A percentile compares a stretch with the other conserved stretches of the same genome.
Conservation (phyloP, 2,797 vertebrate species). For the Trichosurus vulpecula region DNA sequence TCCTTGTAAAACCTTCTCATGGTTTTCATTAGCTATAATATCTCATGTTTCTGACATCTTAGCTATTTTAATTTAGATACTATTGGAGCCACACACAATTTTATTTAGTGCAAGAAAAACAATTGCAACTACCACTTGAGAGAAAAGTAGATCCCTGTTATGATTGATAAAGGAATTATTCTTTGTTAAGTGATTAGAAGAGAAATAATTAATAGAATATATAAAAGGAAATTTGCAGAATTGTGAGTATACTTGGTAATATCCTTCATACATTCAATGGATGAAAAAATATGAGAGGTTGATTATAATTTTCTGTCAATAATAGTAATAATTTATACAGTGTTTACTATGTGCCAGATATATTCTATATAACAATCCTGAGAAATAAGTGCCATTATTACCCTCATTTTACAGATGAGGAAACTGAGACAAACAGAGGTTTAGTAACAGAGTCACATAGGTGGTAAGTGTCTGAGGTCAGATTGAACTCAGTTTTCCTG, state of each 20-base stretch:
- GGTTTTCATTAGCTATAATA: neutral
- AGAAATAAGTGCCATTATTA: neutral
- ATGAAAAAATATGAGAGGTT: neutral
- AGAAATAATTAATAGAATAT: slow-evolving; percentile 4
- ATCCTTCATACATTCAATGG: neutral
- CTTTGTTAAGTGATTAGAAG: neutral
- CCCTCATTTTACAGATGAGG: neutral
- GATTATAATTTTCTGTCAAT: slow-evolving; percentile 6
- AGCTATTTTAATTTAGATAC: neutral
- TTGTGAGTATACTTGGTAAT: neutral
- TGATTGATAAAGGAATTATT: slow-evolving; percentile 1
- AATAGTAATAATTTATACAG: neutral
- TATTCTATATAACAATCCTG: neutral
- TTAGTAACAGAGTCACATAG: neutral
- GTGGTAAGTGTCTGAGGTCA: neutral
- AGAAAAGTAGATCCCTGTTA: neutral
- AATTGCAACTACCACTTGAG: neutral
- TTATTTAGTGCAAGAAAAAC: neutral
- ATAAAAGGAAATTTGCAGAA: slow-evolving; percentile 6
- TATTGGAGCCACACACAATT: neutral
- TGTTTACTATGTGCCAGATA: neutral
- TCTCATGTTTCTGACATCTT: neutral
- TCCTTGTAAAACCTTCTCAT: neutral
- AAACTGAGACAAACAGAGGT: neutral
- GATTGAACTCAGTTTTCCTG: neutral